A percentile compares a stretch with the other conserved stretches of the same genome.
Conservation (phyloP, 2,888 invertebrate genomes). For the Choreutis nemorana region DNA sequence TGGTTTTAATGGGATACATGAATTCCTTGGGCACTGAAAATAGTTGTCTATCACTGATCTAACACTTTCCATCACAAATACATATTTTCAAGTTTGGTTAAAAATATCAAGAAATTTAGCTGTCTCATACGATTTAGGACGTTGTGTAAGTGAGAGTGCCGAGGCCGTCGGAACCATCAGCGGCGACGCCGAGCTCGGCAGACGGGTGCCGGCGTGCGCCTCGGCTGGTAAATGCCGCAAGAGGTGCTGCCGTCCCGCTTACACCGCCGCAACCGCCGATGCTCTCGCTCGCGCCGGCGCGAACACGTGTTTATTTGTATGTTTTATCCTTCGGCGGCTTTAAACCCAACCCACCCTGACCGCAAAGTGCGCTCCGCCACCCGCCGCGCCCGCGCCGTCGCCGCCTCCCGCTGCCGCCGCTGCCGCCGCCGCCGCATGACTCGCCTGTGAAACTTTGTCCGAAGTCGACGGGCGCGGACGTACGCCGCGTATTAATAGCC, state of each 20-base stretch:
- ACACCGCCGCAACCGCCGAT: constrained; percentile 24
- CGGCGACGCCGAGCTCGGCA: constrained; percentile 16
- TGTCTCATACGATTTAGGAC: too few relatives aligned
- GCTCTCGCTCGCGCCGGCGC: constrained; percentile 69
- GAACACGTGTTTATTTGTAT: constrained; percentile 70
- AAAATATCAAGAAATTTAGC: too few relatives aligned
- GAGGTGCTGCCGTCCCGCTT: constrained; percentile 52
- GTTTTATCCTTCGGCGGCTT: constrained; percentile 72
- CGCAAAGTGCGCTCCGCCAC: constrained; percentile 69
- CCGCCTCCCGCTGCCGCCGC: constrained; percentile 55
- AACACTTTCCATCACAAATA: too few relatives aligned
- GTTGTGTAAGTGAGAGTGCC: too few relatives aligned
- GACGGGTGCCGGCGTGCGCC: constrained; percentile 28
- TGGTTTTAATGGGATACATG: too few relatives aligned
- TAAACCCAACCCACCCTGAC: constrained; percentile 74
- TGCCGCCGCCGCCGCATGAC: constrained; percentile 52
- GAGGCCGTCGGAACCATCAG: constrained; percentile 13
- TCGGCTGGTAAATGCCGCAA: constrained; percentile 62
- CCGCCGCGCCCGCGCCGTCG: constrained; percentile 65
- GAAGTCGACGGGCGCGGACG: constrained; percentile 64
- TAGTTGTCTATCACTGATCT: too few relatives aligned
- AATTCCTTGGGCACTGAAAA: too few relatives aligned
- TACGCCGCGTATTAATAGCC: constrained; percentile 61
- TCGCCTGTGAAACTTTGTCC: constrained; percentile 63
- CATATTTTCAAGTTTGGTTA: too few relatives aligned